Evolutionary conservation across 2,113 vertebrate genomes (phyloP).

Genomic region (Chiloscyllium plagiosum): DNA sequence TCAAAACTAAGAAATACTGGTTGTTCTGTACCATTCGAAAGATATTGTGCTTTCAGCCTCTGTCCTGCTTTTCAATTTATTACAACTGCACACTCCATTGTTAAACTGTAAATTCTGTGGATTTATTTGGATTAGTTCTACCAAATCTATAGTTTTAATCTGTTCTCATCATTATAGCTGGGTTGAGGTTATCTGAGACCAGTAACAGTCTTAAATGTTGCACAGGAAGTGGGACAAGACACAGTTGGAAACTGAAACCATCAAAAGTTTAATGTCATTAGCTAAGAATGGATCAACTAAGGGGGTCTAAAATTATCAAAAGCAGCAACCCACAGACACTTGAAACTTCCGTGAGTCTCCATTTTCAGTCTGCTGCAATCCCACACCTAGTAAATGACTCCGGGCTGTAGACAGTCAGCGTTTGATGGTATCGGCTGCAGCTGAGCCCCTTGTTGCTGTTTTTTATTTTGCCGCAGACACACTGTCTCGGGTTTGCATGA

Average conservation of each 20-base stretch:
- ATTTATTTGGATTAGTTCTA: not conserved
- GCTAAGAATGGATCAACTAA: constrained; percentile 28
- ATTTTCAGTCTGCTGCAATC: constrained; percentile 36
- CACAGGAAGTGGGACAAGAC: constrained; percentile 29
- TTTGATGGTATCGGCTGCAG: constrained; percentile 36
- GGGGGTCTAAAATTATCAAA: constrained; percentile 33
- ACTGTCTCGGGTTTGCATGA: constrained; percentile 42
- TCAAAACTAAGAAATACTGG: not conserved
- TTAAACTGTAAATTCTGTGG: not conserved
- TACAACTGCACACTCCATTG: not conserved
- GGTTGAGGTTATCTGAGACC: constrained; percentile 15
- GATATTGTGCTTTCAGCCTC: not conserved
- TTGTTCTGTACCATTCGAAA: not conserved
- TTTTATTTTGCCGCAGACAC: constrained; percentile 38
- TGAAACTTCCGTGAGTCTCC: constrained; percentile 22
- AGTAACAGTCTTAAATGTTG: not conserved
- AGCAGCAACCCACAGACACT: constrained; percentile 21
- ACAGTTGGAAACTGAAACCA: constrained; percentile 35
- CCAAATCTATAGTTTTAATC: constrained; percentile 20
- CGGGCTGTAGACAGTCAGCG: constrained; percentile 10
- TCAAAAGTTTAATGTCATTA: constrained; percentile 30
- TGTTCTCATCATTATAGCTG: not conserved
- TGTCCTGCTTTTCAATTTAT: not conserved
- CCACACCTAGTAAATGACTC: constrained; percentile 25
- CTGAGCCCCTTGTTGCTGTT: constrained; percentile 36